These are phyloP conservation scores for Euplagia quadripunctaria DNA, from an alignment of 2,888 invertebrate genomes.

Conservation along the genomic window DNA sequence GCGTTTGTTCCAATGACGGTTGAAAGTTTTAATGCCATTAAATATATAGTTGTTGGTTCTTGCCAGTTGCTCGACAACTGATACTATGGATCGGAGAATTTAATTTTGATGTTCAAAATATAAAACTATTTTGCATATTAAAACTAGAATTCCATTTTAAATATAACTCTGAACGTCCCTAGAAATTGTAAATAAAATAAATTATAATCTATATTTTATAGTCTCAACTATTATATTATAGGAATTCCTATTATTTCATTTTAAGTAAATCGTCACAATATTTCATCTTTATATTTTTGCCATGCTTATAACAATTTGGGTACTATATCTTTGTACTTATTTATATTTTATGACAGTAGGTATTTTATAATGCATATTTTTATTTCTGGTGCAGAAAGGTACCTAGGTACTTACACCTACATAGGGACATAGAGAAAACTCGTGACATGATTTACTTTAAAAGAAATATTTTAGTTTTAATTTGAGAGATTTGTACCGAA, in stretches of 20 bases:
- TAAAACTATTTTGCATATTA: conserved; percentile 20
- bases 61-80: conserved; percentile 64
- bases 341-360: conserved; percentile 24
- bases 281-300: conserved; percentile 37
- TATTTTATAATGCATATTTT: conserved; percentile 18
- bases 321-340: conserved; percentile 52
- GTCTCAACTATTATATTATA: conserved; percentile 39
- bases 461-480: conserved; percentile 16
- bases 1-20: conserved; percentile 40
- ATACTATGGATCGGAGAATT: conserved; percentile 35
- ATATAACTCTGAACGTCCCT: conserved; percentile 32
- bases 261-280: conserved; percentile 37
- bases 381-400: not conserved
- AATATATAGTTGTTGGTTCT: conserved; percentile 58
- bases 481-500: conserved; percentile 10
- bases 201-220: conserved; percentile 37
- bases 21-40: conserved; percentile 60
- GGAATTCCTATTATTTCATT: conserved; percentile 30
- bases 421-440: conserved; percentile 20
- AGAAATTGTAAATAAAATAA: conserved; percentile 49
- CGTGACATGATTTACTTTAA: conserved; percentile 21
- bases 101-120: conserved; percentile 22
- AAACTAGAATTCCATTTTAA: conserved; percentile 20
- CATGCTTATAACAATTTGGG: conserved; percentile 37
- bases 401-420: not conserved